Percentiles rank a stretch among this genome's conserved stretches.
Conservation (phyloP, 1,140 invertebrate genomes). For the Drosophila setifemur region DNA sequence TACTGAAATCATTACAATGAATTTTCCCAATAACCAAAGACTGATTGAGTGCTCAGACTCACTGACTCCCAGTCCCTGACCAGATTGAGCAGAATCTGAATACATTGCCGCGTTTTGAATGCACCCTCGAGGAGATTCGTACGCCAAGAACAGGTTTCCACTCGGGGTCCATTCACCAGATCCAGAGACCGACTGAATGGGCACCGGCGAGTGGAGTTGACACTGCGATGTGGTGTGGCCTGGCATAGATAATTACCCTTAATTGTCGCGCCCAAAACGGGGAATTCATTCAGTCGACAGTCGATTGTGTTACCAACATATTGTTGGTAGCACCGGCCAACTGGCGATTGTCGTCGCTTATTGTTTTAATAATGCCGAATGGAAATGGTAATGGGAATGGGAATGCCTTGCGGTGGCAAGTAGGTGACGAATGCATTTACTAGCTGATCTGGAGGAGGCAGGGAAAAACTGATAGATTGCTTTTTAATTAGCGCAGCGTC, state of each 20-base stretch:
- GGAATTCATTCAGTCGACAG: slow-evolving; percentile 60
- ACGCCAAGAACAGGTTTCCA: slow-evolving; percentile 32
- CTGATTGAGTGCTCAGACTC: slow-evolving; percentile 4
- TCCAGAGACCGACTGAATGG: slow-evolving; percentile 21
- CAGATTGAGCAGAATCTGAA: neutral
- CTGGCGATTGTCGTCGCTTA: slow-evolving; percentile 65
- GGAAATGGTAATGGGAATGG: too few species aligned
- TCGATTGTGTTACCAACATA: slow-evolving; percentile 50
- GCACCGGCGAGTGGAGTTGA: slow-evolving; percentile 13
- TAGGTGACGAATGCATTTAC: slow-evolving; percentile 48
- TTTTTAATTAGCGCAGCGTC: slow-evolving; percentile 64
- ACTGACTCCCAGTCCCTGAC: neutral
- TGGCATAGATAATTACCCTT: slow-evolving; percentile 65
- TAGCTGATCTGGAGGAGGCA: slow-evolving; percentile 3
- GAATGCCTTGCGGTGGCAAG: slow-evolving; percentile 25
- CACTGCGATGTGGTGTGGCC: slow-evolving; percentile 54
- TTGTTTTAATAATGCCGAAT: slow-evolving; percentile 57
- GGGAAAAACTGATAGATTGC: slow-evolving; percentile 49
- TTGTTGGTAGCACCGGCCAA: slow-evolving; percentile 31
- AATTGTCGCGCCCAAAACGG: slow-evolving; percentile 67
- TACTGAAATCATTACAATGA: too few species aligned
- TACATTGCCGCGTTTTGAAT: slow-evolving; percentile 14
- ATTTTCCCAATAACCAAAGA: neutral
- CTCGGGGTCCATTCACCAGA: slow-evolving; percentile 34
- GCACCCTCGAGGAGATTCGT: slow-evolving; percentile 11